Base-by-base conservation (phyloP, 2,888 invertebrate genomes). In the Drosophila hamatofila region DNA sequence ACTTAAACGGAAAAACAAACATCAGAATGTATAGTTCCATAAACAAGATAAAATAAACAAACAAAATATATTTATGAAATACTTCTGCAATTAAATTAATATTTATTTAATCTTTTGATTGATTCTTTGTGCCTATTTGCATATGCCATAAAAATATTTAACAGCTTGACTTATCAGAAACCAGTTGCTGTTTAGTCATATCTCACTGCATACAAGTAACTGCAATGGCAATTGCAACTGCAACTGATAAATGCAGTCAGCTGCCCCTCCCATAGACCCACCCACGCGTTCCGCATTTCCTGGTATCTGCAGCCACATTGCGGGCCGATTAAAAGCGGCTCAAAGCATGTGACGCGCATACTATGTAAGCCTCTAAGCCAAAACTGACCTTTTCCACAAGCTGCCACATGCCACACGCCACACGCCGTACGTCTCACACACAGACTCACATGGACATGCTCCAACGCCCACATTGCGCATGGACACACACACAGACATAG, bases 331-430 rank as follows among this genome's bases (percentile, higher is more conserved):
- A 80, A 80, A 80, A 75, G 69, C 67, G 69, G 55, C 73, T 80
- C 69, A 72, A 71, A 60, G 69, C 80, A 63, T 72, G 61, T 59
- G 74, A 61, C 59, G 52, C 57, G 66, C 72, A 63, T 65, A 68
- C 68, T 49, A 61, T 60, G 54, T 78, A 81, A 81, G 85, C 75
- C 83, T 84, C 51, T 80, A 80, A 85, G 80, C 81, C 70, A 78
- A 69, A 78, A 85, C 75, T 80, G 85, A 84, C 83, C 83, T 83
- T 83, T 75, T 81, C 66, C 68, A 75, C 75, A 81, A 66, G 67
- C 66, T 55, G 54, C 16, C 39, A 54, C 54, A 54, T 63, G 57
- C 46, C 57, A 37, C 52, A 25, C 37, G 35, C 25, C 37, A 51
- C 37, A 65, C 42, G 49, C 42, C 25, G n/a, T n/a, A n/a, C n/a